Evolutionary conservation across 2,888 invertebrate genomes (phyloP), one percentile per base, ranked within the genome.

Genomic region (Pseudococcus longispinus): DNA sequence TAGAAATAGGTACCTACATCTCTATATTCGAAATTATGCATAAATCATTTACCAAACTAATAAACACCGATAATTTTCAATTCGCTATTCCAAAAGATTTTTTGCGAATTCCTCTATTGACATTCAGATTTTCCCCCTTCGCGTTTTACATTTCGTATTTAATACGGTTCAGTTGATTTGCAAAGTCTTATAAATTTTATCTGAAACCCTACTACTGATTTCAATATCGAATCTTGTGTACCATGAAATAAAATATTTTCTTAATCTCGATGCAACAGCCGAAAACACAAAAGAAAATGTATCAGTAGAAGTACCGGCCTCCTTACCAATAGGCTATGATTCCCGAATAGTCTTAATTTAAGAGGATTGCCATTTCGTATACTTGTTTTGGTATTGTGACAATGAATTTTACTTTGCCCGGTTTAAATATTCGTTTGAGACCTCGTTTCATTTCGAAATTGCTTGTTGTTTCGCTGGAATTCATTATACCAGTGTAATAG

Each of bases 311-410:
- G n/a, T 70, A 29, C 15, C 15, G n/a, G n/a, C n/a, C 2, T 37
- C 37, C 8, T 37, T 37, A 37, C 37, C 37, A 8, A 37, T 9
- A 8, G 37, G 37, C 70, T 11, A 11, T 26, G 29, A 70, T 70
- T 70, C 18, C 70, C 4, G n/a, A 70, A 42, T 80, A 42, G 20
- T 15, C 77, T 80, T 80, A 80, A 80, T 80, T 42, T 80, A 80
- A 80, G 77, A 80, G 77, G 77, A 80, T 80, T 80, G 77, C 42
- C 77, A 37, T 80, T 42, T 80, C n/a, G 32, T 42, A 42, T 42
- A 80, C 77, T 80, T 80, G 32, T 74, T 32, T 74, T n/a, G 74
- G 74, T 32, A 32, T 74, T 18, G 77, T 20, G 20, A 42, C 77
- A 42, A 42, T 80, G 15, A 80, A 42, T 80, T 80, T 26, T 80